Evolutionary conservation across 1,140 invertebrate species (phyloP).

Genomic region (Helicoverpa armigera): DNA sequence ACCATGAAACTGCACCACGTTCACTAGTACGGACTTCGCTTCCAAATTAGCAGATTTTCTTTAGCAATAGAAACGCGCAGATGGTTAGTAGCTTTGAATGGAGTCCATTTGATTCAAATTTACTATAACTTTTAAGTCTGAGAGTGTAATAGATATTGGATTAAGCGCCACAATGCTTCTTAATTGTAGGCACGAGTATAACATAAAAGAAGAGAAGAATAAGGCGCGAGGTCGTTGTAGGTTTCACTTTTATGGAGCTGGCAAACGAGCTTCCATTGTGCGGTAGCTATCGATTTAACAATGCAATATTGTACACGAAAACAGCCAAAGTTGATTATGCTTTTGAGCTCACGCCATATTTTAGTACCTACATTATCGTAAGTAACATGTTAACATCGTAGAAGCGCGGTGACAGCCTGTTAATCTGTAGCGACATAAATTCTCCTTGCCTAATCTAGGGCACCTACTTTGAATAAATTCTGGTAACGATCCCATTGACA

Average conservation of each 20-base stretch:
- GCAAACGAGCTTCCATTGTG: constrained; percentile 80
- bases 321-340: constrained; percentile 77
- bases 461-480: constrained; percentile 72
- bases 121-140: constrained; percentile 24
- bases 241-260: constrained; percentile 78
- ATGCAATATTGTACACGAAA: constrained; percentile 77
- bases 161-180: constrained; percentile 67
- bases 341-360: constrained; percentile 58
- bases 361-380: background rate
- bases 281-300: constrained; percentile 74
- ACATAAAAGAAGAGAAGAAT: constrained; percentile 60
- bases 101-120: constrained; percentile 20
- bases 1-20: background rate
- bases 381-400: constrained; percentile 11
- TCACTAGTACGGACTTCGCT: background rate
- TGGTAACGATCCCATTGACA: constrained; percentile 69
- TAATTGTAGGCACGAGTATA: constrained; percentile 50
- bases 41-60: constrained; percentile 3
- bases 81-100: constrained; percentile 2
- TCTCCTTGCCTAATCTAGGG: constrained; percentile 43
- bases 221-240: constrained; percentile 72
- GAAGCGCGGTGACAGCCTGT: constrained; percentile 8
- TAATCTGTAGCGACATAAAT: constrained; percentile 54
- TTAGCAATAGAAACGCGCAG: background rate
- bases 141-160: constrained; percentile 61